phyloP scores from a whole-genome alignment of 2,797 vertebrate species.

The Serranus cabrilla region DNA sequence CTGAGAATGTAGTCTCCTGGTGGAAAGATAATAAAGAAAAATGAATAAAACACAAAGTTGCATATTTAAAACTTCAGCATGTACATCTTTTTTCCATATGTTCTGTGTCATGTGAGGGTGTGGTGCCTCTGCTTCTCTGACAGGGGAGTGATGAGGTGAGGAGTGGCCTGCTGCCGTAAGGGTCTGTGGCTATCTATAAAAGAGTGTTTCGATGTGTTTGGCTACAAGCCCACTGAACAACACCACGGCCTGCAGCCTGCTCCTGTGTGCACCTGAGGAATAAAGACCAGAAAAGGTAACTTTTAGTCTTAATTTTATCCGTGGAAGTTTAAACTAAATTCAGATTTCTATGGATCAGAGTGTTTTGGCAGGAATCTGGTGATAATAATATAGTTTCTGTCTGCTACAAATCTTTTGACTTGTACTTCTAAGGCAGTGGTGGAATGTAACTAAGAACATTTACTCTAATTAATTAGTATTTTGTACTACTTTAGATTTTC shows the following conservation, averaged over 20 bases:
- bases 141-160: constrained; percentile 45
- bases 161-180: constrained; percentile 56
- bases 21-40: neutral
- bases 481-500: no score
- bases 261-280: constrained; percentile 48
- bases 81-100: neutral
- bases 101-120: constrained; percentile 25
- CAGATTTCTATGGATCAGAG: neutral
- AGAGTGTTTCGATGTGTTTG: constrained; percentile 29
- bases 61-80: neutral
- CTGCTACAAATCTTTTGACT: no score
- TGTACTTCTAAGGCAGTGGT: no score
- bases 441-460: no score
- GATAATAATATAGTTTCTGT: no score
- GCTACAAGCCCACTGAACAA: constrained; percentile 6
- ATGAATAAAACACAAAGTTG: neutral
- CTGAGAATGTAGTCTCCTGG: neutral
- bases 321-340: neutral
- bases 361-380: neutral
- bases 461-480: no score
- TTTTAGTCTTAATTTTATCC: neutral
- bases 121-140: constrained; percentile 7
- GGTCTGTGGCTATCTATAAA: constrained; percentile 75
- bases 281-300: constrained; percentile 66
- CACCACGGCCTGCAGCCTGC: constrained; percentile 38